Evolutionary conservation across 2,113 vertebrate genomes (phyloP), one percentile per base, ranked within the genome.

Genomic region (Tretioscincus oriximinensis): DNA sequence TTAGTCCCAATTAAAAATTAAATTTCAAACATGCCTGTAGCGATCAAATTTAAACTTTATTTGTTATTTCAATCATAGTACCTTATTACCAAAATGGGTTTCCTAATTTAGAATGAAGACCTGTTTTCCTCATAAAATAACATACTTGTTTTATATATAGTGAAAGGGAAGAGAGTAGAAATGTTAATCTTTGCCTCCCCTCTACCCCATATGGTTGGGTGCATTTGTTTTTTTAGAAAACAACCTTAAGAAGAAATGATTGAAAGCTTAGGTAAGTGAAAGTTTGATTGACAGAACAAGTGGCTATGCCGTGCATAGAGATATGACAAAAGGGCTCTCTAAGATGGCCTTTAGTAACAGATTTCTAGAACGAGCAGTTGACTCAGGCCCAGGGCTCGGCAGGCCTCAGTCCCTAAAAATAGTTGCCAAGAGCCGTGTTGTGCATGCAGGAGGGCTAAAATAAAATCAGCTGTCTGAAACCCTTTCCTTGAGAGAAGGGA

Each of bases 331-430:
- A 86, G 76, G 86, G 61, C 77, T 76, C 80, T 58, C 7, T 41
- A 84, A 90, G 90, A 92, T 88, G 92, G 91, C 90, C 87, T 90
- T 92, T 82, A 83, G 87, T 92, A 86, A 89, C 86, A 73, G 85
- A 88, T 89, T 95, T 96, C 92, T 86, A 92, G 95, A 92, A 91
- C 85, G 88, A 92, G 92, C 89, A 87, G 78, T 85, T 92, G 92
- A 91, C 86, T 92, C 88, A 90, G 77, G 68, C 87, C 86, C 91
- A 91, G 91, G 35, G 92, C 91, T 92, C 88, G 70, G 73, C 87
- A 93, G 92, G 90, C 88, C 93, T 97, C 95, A 96, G 92, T 76
- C 88, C 91, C 94, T 95, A 96, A 96, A 97, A 96, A 95, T 96
- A 95, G 93, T 81, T 72, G 49, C 79, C 66, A 87, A 79, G 87